Evolutionary conservation across 1,140 invertebrate genomes (phyloP).

Genomic region (Parapsyche elsis): DNA sequence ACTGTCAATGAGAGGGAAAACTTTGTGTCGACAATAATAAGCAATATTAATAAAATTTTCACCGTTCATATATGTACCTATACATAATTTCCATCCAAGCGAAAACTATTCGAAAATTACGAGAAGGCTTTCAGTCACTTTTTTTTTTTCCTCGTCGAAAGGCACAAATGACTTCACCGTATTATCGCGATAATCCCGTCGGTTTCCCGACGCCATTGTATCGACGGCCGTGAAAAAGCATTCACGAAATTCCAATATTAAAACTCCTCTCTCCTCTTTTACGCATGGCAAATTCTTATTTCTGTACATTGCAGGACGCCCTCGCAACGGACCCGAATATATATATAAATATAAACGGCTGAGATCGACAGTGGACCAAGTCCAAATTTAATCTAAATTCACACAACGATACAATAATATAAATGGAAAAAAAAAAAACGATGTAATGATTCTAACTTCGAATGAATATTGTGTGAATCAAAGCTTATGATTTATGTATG

Average conservation of each 20-base stretch:
- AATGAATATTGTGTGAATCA: no score
- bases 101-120: no score
- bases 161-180: slow-evolving; percentile 2
- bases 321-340: slow-evolving; percentile 40
- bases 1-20: no score
- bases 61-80: no score
- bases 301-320: slow-evolving; percentile 46
- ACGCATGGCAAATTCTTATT: slow-evolving; percentile 54
- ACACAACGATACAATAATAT: no score
- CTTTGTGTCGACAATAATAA: no score
- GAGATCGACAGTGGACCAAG: neutral
- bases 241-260: slow-evolving; percentile 57
- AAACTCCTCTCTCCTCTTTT: slow-evolving; percentile 48
- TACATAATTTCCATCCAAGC: no score
- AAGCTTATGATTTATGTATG: no score
- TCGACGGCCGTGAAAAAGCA: slow-evolving; percentile 45
- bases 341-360: neutral
- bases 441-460: no score
- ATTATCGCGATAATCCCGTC: slow-evolving; percentile 30
- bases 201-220: slow-evolving; percentile 39
- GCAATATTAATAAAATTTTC: no score
- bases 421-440: no score
- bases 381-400: no score
- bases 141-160: neutral
- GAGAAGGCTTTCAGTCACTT: neutral